These are phyloP conservation scores for Teinopalpus imperialis DNA, from an alignment of 2,888 invertebrate species.

Conservation along the genomic window DNA sequence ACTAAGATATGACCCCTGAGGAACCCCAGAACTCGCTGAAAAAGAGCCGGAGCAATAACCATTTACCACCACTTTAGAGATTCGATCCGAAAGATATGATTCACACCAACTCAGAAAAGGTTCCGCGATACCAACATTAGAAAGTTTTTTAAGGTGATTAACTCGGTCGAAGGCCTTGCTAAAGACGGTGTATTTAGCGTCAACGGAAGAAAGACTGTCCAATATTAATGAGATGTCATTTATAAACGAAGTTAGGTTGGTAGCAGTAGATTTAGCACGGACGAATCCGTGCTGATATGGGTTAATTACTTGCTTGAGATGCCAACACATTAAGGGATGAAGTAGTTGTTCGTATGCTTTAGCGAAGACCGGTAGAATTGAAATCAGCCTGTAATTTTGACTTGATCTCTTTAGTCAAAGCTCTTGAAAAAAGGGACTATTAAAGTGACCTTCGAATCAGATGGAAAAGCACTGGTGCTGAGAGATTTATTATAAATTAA, in stretches of 20 bases:
- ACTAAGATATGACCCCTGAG: conserved; percentile 17
- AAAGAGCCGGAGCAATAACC: conserved; percentile 7
- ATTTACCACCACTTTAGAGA: conserved; percentile 3
- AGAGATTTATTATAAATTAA: too few relatives aligned
- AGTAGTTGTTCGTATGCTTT: too few relatives aligned
- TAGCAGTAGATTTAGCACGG: conserved; percentile 14
- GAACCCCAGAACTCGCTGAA: conserved; percentile 14
- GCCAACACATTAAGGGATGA: too few relatives aligned
- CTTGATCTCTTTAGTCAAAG: too few relatives aligned
- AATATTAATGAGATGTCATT: conserved; percentile 1
- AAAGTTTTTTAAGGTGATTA: conserved; percentile 1
- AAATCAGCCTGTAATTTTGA: too few relatives aligned
- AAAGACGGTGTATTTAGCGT: conserved; percentile 20
- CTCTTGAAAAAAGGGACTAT: too few relatives aligned
- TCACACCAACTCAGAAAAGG: background rate
- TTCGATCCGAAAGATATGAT: conserved; percentile 12
- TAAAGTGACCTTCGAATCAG: too few relatives aligned
- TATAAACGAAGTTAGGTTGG: conserved; percentile 11
- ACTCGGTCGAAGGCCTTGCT: conserved; percentile 24
- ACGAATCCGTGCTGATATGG: conserved; percentile 21
- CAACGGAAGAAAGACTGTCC: conserved; percentile 8
- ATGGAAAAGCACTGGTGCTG: too few relatives aligned
- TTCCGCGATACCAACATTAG: too few relatives aligned
- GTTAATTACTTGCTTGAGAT: too few relatives aligned
- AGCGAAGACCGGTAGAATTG: too few relatives aligned